Conservation (phyloP, 2,888 invertebrate species). For the Holacanthella duospinosa region DNA sequence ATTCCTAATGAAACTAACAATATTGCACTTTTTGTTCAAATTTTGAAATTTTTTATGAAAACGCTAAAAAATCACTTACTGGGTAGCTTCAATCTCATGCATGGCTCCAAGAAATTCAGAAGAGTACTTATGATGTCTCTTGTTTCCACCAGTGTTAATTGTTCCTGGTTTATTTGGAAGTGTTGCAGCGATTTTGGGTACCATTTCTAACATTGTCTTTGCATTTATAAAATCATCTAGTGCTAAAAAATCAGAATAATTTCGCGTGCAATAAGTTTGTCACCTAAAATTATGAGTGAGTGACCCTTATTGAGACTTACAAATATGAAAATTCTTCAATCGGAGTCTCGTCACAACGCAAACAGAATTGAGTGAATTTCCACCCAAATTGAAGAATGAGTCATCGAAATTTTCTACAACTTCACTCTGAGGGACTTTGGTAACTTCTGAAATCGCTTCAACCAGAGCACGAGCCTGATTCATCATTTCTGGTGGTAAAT, state of each 20-base stretch:
- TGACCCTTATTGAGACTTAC: too few species aligned
- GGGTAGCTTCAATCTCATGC: conserved; percentile 57
- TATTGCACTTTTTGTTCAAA: too few species aligned
- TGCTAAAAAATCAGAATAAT: conserved; percentile 8
- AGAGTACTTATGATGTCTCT: not conserved
- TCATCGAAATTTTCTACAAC: conserved; percentile 52
- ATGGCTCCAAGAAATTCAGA: conserved; percentile 38
- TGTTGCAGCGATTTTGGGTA: not conserved
- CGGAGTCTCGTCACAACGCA: conserved; percentile 64
- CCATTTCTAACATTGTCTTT: conserved; percentile 14
- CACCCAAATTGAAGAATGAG: conserved; percentile 74
- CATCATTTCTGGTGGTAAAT: conserved; percentile 50
- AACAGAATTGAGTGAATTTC: conserved; percentile 75
- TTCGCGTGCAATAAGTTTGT: too few species aligned
- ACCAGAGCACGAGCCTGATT: conserved; percentile 59
- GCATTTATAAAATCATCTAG: conserved; percentile 16
- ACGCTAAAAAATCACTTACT: conserved; percentile 46
- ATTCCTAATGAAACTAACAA: too few species aligned
- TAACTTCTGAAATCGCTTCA: conserved; percentile 60
- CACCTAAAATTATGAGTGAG: too few species aligned
- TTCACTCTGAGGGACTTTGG: conserved; percentile 46
- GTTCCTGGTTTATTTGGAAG: not conserved
- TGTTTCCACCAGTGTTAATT: not conserved
- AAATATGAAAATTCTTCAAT: conserved; percentile 65
- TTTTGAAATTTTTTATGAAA: not conserved